These are phyloP conservation scores for Rhineura floridana DNA, from an alignment of 2,113 vertebrate genomes.

Conservation along the genomic window DNA sequence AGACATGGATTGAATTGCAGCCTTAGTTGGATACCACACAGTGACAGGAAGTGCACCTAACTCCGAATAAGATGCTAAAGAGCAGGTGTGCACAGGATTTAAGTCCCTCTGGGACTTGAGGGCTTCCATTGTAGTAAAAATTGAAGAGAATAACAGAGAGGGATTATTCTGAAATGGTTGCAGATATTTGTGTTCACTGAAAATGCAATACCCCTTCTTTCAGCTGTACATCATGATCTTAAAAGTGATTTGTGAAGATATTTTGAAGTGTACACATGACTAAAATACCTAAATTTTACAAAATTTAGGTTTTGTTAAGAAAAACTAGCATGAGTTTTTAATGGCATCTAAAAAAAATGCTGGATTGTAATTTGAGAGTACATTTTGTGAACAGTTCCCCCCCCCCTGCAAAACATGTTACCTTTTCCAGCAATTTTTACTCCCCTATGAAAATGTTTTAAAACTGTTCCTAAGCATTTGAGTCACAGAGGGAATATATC, in stretches of 20 bases:
- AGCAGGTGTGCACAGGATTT: not conserved
- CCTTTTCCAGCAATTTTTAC: no score
- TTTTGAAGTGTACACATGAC: not conserved
- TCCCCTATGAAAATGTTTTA: no score
- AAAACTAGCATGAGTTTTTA: not conserved
- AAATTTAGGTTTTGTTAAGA: not conserved
- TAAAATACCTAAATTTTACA: conserved; percentile 12
- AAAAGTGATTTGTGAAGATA: not conserved
- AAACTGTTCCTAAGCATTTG: no score
- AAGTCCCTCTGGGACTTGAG: not conserved
- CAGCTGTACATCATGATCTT: conserved; percentile 11
- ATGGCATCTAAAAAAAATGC: not conserved
- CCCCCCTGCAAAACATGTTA: not conserved
- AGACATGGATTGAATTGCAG: no score
- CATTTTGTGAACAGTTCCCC: not conserved
- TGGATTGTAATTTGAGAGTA: not conserved
- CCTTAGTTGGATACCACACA: no score
- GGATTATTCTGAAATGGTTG: conserved; percentile 4
- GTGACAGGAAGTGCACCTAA: no score
- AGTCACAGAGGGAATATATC: not conserved
- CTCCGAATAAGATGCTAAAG: not conserved
- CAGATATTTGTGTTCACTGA: conserved; percentile 24
- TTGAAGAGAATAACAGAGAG: not conserved
- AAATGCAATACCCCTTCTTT: not conserved
- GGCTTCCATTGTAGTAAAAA: no score